A percentile compares a stretch with the other conserved stretches of the same genome.
Evolutionary conservation across 30 jellyfish, hydroid and myxozoan species (phyloP).

Genomic region (Hydractinia symbiolongicarpus): DNA sequence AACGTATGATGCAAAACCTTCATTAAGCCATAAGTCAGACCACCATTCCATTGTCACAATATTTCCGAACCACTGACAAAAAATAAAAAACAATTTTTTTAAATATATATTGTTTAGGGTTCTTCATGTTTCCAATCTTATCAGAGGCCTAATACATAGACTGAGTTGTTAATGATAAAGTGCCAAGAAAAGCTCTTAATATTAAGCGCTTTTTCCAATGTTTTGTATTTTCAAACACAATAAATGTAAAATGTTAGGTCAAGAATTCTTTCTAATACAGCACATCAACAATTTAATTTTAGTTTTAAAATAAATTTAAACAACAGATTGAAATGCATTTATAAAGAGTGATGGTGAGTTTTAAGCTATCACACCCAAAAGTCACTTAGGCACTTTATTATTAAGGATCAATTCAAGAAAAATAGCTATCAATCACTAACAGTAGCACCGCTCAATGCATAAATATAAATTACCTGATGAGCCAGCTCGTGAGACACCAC

Average conservation of each 20-base stretch:
- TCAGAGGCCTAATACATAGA: background rate
- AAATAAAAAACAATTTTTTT: background rate
- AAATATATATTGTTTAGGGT: no score
- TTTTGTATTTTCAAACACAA: no score
- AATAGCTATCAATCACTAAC: no score
- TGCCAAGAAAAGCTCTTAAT: background rate
- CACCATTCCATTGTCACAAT: constrained; percentile 60
- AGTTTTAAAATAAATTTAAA: no score
- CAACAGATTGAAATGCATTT: no score
- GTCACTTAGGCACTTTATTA: no score
- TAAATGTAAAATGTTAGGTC: no score
- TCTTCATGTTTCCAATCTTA: background rate
- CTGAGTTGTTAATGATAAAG: background rate
- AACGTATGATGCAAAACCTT: constrained; percentile 90
- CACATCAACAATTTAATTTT: no score
- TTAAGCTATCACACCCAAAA: no score
- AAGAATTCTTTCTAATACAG: no score
- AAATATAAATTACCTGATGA: constrained; percentile 51
- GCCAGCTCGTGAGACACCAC: constrained; percentile 91
- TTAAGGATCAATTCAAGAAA: no score
- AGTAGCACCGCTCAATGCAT: background rate
- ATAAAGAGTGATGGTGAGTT: no score
- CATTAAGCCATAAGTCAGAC: constrained; percentile 69
- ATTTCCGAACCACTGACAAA: constrained; percentile 50
- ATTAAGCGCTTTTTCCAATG: background rate